A percentile compares a stretch with the other conserved stretches of the same genome.
Evolutionary conservation across 2,797 vertebrate genomes (phyloP).

Genomic region (Anomalospiza imberbis): DNA sequence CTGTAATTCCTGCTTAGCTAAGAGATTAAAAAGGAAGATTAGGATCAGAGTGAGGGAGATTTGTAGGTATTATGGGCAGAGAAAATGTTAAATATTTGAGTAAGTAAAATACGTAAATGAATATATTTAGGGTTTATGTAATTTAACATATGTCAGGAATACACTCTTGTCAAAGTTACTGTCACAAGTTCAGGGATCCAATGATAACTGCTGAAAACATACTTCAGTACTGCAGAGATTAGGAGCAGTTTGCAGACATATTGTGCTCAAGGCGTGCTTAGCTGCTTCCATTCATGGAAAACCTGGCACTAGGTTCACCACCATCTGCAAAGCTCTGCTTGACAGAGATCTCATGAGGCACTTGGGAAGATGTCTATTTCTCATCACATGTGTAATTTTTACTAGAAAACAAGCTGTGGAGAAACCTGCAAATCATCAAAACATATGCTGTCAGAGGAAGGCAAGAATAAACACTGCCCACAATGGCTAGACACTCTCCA

Average conservation of each 20-base stretch:
- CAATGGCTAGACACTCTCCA: background rate
- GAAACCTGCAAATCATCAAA: background rate
- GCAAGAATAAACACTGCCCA: background rate
- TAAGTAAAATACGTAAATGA: constrained; percentile 28
- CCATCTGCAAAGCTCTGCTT: constrained; percentile 20
- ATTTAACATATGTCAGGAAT: constrained; percentile 46
- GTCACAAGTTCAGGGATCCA: background rate
- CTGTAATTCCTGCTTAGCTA: constrained; percentile 43
- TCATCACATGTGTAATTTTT: background rate
- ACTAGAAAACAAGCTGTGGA: constrained; percentile 6
- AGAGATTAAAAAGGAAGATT: constrained; percentile 59
- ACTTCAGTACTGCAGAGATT: background rate
- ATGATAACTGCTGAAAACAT: background rate
- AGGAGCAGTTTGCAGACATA: background rate
- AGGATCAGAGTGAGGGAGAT: constrained; percentile 35
- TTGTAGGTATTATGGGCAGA: constrained; percentile 37
- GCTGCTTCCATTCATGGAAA: background rate
- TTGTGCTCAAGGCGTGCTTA: background rate
- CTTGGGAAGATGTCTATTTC: constrained; percentile 10
- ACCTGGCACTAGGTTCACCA: constrained; percentile 9
- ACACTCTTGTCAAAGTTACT: constrained; percentile 36
- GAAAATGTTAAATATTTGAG: constrained; percentile 51
- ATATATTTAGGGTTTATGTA: constrained; percentile 19
- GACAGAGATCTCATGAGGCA: background rate
- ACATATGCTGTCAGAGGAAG: background rate